Base-by-base conservation (phyloP, 2,888 invertebrate species). In the Nematopogon swammerdamellus region DNA sequence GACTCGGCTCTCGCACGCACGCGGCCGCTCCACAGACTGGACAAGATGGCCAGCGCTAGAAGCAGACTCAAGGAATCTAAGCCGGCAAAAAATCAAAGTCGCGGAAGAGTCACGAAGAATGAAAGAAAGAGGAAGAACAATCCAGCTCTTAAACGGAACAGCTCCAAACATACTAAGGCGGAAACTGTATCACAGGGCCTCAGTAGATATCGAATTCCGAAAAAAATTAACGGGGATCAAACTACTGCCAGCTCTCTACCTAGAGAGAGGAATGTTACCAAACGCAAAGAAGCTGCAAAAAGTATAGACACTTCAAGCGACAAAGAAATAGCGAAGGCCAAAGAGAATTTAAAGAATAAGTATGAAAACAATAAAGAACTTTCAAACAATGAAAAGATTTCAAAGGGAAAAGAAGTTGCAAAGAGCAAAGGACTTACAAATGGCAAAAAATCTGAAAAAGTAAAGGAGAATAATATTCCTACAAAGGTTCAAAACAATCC, bases 131-230 rank as follows among this genome's bases (percentile, higher is more conserved):
- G 51, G 19, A 51, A 53, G 45, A 72, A 51, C 64, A 71, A 56
- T 74, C 71, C 55, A 59, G 57, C 49, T 58, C 49, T 50, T 19
- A 52, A 46, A 46, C 48, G 19, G 20, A 53, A 50, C 49, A 51
- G 45, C 48, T 25, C 42, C 18, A 51, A 48, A 45, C n/a, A 47
- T 6, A 52, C 50, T 49, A 44, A 50, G 47, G 53, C 52, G 53
- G 49, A n/a, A n/a, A n/a, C n/a, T n/a, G n/a, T n/a, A n/a, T n/a
- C n/a, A n/a, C n/a, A n/a, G n/a, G n/a, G n/a, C n/a, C n/a, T n/a
- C n/a, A n/a, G n/a, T n/a, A n/a, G n/a, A n/a, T n/a, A n/a, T n/a
- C n/a, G n/a, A n/a, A n/a, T n/a, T n/a, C n/a, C n/a, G n/a, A n/a
- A n/a, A n/a, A n/a, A n/a, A n/a, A n/a, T n/a, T n/a, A n/a, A n/a